Base-by-base conservation (phyloP, 2,888 invertebrate genomes). In the Leptinotarsa rubiginosa region DNA sequence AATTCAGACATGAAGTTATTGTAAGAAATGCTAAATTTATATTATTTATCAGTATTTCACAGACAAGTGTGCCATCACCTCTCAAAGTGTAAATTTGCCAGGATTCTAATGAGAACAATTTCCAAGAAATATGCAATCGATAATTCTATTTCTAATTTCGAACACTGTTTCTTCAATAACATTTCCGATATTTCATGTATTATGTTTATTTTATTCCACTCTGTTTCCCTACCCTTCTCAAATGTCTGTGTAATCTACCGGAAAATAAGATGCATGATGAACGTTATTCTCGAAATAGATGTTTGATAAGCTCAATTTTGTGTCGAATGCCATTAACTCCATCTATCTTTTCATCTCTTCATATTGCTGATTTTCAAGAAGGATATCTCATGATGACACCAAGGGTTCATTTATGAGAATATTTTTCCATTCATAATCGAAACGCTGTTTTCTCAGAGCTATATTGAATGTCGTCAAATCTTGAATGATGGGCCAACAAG, bases 391-490 rank as follows among this genome's bases (percentile, higher is more conserved):
- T 62, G 62, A 31, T 62, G 31, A 31, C 62, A 31, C 25, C 25
- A 31, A 56, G 31, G 31, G 31, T 31, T 62, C 13, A 62, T 31
- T 62, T 31, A 16, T 62, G 31, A 22, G n/a, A 62, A 62, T 62
- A 56, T 56, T 56, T 56, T 18, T 18, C 56, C 20, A 56, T 56
- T 56, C 22, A 20, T 20, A 56, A 7, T 22, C 56, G 20, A 12
- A 56, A 56, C 3, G n/a, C 5, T 15, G 15, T 62, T 62, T 62
- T 62, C 62, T 15, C 62, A 7, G 7, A 2, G 31, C 31, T 31
- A 62, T 62, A 62, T 31, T 62, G 31, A 62, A 25, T 62, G 62
- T 62, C 56, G 22, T 20, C 62, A 62, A 16, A 62, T 62, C 62
- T 31, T 31, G 25, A 31, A 62, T 25, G 62, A 25, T 62, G 56